Base-by-base conservation (phyloP, 1,140 invertebrate genomes). In the Araneus ventricosus region DNA sequence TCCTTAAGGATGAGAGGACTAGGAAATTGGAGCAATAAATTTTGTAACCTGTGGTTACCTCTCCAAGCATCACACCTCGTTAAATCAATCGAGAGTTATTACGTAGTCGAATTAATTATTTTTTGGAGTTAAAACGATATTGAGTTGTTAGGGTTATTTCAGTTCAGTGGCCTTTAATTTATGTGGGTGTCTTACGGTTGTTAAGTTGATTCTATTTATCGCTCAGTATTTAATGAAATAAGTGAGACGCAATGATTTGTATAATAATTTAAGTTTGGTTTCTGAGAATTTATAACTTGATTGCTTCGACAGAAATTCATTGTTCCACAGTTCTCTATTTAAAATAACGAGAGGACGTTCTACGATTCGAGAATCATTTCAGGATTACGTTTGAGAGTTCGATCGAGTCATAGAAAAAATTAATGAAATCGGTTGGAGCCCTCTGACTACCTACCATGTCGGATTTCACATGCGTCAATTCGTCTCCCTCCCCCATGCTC, bases 1-100 rank as follows among this genome's bases (percentile, higher is more conserved):
- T 20, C 30, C 37, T 14, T 75, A 75, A 37, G 27, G 8, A 27
- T 67, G 63, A 67, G 63, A 67, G 14, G 24, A 27, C 27, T 3
- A 67, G 63, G 63, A 67, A 67, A 67, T 67, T 67, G 63, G n/a
- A n/a, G 63, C 63, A n/a, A 67, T 67, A 67, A 67, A 67, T 67
- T 67, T 67, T 67, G 63, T 67, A n/a, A 67, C 63, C 63, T 27
- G 63, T 4, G 63, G 63, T 30, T 67, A 27, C 63, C 63, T 27
- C 27, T n/a, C 27, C n/a, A n/a, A 67, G 2, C 27, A 8, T 27
- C n/a, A 27, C n/a, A 67, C 24, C 6, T 67, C 63, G 27, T 67
- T 67, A 67, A 67, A 67, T 14, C 27, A 67, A 67, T 67, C n/a
- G 24, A 67, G 27, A 67, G 63, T 67, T 67, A 27, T 67, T 67